Conservation (phyloP, 2,113 vertebrate genomes). For the Hyla sarda region DNA sequence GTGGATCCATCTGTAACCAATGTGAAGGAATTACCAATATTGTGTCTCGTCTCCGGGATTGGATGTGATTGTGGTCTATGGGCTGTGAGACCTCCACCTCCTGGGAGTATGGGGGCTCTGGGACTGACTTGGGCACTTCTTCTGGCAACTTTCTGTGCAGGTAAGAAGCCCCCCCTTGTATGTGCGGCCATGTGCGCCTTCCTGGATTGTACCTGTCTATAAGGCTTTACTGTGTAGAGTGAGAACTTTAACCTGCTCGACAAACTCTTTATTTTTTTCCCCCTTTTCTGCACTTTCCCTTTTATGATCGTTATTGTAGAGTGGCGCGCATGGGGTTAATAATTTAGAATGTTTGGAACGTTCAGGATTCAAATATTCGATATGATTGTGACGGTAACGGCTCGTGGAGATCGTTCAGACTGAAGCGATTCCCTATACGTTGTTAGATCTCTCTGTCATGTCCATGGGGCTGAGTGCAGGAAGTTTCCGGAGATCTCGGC, state of each 20-base stretch:
- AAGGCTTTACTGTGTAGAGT: too few relatives aligned
- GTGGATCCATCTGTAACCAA: constrained; percentile 61
- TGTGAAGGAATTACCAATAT: constrained; percentile 64
- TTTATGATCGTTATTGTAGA: too few relatives aligned
- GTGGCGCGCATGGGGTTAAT: too few relatives aligned
- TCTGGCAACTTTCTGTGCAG: constrained; percentile 84
- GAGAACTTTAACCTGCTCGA: constrained; percentile 6
- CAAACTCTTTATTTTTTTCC: background rate
- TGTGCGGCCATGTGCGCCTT: background rate
- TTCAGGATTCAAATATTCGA: background rate
- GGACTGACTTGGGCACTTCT: constrained; percentile 80
- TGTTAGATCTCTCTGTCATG: too few relatives aligned
- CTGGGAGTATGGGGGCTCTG: constrained; percentile 77
- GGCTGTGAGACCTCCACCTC: constrained; percentile 64
- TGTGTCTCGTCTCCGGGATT: constrained; percentile 51
- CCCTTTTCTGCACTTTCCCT: too few relatives aligned
- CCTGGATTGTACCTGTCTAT: too few relatives aligned
- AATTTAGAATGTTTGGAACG: too few relatives aligned
- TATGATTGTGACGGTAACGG: background rate
- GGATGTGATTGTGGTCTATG: constrained; percentile 44
- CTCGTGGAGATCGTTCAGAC: background rate
- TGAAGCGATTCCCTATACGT: too few relatives aligned
- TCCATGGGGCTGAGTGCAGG: background rate
- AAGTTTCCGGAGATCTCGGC: background rate
- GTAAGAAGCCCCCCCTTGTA: constrained; percentile 72